Conservation (phyloP, 2,888 invertebrate species). For the Caenorhabditis sulstoni region DNA sequence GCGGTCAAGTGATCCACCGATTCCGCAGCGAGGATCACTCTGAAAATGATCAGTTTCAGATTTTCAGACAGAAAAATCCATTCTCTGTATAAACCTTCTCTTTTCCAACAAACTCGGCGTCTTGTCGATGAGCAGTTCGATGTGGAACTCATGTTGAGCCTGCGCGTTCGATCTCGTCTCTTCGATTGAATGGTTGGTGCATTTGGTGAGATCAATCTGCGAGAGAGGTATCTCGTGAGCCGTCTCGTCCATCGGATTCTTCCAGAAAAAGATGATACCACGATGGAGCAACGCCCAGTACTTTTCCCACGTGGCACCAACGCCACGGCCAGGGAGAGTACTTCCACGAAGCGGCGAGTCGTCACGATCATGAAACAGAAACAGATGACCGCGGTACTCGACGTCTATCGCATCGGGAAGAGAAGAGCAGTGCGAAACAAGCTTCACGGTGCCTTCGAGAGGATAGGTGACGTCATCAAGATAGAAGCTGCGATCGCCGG, state of each 20-base stretch:
- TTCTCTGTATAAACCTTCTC: slow-evolving; percentile 64
- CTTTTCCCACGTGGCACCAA: slow-evolving; percentile 64
- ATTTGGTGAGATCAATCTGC: slow-evolving; percentile 69
- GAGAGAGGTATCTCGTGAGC: slow-evolving; percentile 66
- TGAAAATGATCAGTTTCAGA: slow-evolving; percentile 15
- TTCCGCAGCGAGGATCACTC: slow-evolving; percentile 72
- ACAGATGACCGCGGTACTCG: slow-evolving; percentile 68
- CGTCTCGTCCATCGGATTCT: slow-evolving; percentile 67
- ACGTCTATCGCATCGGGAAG: slow-evolving; percentile 70
- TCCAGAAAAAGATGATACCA: slow-evolving; percentile 72
- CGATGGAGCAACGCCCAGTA: slow-evolving; percentile 73
- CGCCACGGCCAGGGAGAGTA: not conserved
- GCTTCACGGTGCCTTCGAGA: slow-evolving; percentile 72
- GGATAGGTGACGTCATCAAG: slow-evolving; percentile 73
- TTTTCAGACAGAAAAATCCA: not conserved
- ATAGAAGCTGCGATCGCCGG: slow-evolving; percentile 62
- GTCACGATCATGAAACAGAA: slow-evolving; percentile 61
- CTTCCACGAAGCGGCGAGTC: no score
- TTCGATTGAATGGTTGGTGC: slow-evolving; percentile 65
- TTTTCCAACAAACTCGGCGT: slow-evolving; percentile 68
- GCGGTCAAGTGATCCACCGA: slow-evolving; percentile 58
- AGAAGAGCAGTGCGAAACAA: slow-evolving; percentile 62
- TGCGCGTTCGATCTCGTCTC: slow-evolving; percentile 31
- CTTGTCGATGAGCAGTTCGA: slow-evolving; percentile 82
- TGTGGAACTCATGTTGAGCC: slow-evolving; percentile 60